Conservation (phyloP, 2,888 invertebrate genomes). For the Adineta ricciae region DNA sequence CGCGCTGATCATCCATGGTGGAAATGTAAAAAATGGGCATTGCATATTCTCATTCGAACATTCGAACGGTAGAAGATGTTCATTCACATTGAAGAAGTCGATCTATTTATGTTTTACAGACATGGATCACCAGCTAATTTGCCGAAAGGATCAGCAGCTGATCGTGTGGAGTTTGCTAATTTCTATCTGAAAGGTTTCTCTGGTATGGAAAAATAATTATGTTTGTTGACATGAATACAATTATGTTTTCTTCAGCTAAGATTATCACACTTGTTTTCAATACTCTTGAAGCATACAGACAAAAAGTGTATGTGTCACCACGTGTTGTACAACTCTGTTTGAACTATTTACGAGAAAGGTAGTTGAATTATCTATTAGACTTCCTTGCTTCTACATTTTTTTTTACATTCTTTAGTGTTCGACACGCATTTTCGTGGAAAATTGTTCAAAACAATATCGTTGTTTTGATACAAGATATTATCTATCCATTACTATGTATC, state of each 20-base stretch:
- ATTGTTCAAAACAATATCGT: slow-evolving; percentile 88
- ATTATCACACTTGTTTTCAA: slow-evolving; percentile 71
- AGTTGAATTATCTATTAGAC: background rate
- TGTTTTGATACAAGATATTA: slow-evolving; percentile 75
- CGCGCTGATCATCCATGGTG: slow-evolving; percentile 83
- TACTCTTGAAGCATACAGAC: slow-evolving; percentile 69
- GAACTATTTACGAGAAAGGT: slow-evolving; percentile 58
- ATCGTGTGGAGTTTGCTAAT: slow-evolving; percentile 81
- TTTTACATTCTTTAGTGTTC: background rate
- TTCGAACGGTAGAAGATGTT: slow-evolving; percentile 61
- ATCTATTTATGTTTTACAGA: slow-evolving; percentile 45
- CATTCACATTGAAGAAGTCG: background rate
- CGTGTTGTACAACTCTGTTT: slow-evolving; percentile 83
- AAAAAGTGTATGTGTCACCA: slow-evolving; percentile 73
- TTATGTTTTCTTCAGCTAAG: slow-evolving; percentile 42
- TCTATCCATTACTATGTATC: slow-evolving; percentile 91
- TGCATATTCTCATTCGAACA: slow-evolving; percentile 78
- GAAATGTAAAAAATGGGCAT: slow-evolving; percentile 98
- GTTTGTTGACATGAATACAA: background rate
- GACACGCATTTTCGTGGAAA: slow-evolving; percentile 61
- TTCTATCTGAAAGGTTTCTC: slow-evolving; percentile 91
- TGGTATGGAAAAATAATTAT: slow-evolving; percentile 43
- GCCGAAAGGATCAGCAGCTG: slow-evolving; percentile 56
- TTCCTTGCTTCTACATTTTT: background rate
- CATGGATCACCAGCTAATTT: slow-evolving; percentile 92